These are phyloP conservation scores for Galerucella pusilla DNA, from an alignment of 2,888 invertebrate genomes.

Conservation along the genomic window DNA sequence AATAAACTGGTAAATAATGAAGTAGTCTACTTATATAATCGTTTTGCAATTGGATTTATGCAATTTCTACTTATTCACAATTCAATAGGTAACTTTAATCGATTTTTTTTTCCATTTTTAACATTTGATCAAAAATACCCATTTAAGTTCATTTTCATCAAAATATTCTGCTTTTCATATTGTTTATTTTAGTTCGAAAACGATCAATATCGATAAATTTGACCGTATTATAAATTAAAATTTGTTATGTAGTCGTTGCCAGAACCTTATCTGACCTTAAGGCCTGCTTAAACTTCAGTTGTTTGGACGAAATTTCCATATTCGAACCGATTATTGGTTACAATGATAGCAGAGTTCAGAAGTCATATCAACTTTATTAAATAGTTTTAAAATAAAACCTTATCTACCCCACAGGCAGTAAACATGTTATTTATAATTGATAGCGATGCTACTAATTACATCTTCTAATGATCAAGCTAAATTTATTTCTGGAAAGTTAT, in stretches of 20 bases:
- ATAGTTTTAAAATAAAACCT: constrained; percentile 30
- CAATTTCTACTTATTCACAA: too few species aligned
- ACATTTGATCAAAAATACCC: too few species aligned
- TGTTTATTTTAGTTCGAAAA: too few species aligned
- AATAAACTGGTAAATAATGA: too few species aligned
- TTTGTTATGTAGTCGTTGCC: constrained; percentile 23
- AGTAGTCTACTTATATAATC: too few species aligned
- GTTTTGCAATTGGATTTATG: too few species aligned
- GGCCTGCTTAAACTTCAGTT: constrained; percentile 34
- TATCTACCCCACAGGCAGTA: constrained; percentile 25
- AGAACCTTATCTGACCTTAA: constrained; percentile 35
- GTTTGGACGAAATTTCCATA: constrained; percentile 43
- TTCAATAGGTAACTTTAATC: too few species aligned
- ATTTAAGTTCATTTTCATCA: too few species aligned
- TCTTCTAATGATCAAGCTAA: constrained; percentile 8
- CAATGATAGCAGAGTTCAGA: constrained; percentile 41
- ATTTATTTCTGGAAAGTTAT: not conserved
- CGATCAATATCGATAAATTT: not conserved
- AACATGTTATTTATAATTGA: constrained; percentile 32
- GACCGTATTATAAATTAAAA: constrained; percentile 20
- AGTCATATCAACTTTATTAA: constrained; percentile 36
- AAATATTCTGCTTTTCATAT: too few species aligned
- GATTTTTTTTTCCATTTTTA: too few species aligned
- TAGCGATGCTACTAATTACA: constrained; percentile 26
- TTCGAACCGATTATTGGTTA: constrained; percentile 34